A percentile compares a stretch with the other conserved stretches of the same genome.
Evolutionary conservation across 1,140 invertebrate species (phyloP).

Genomic region (Lysiphlebus fabarum): DNA sequence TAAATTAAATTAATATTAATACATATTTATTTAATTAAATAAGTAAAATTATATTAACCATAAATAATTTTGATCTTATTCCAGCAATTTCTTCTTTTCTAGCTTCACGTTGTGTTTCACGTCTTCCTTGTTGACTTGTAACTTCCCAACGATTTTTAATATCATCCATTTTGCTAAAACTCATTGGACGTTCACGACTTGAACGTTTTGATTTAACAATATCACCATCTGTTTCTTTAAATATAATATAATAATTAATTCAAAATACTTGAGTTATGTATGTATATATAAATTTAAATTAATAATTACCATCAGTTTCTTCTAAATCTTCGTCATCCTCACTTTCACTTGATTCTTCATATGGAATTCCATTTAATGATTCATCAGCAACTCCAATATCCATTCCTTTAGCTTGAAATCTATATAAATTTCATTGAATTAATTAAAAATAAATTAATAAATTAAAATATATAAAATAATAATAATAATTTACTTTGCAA

Average conservation of each 20-base stretch:
- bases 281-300: conserved; percentile 18
- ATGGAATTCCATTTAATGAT: conserved; percentile 68
- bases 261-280: no score
- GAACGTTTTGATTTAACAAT: conserved; percentile 57
- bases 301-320: conserved; percentile 47
- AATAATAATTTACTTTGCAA: conserved; percentile 67
- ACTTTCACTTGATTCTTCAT: conserved; percentile 63
- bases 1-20: no score
- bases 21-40: no score
- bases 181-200: conserved; percentile 69
- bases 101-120: conserved; percentile 72
- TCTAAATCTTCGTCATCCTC: conserved; percentile 61
- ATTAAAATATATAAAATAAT: conserved; percentile 4
- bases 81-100: conserved; percentile 85
- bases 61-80: conserved; percentile 77
- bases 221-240: conserved; percentile 51
- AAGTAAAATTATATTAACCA: conserved; percentile 57
- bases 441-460: not conserved
- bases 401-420: conserved; percentile 79
- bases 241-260: no score
- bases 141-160: conserved; percentile 76
- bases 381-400: conserved; percentile 74
- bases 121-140: conserved; percentile 60
- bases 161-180: conserved; percentile 80
- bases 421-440: conserved; percentile 39